These are phyloP conservation scores for Vipera ursinii DNA, from an alignment of 2,797 vertebrate genomes.

Conservation along the genomic window DNA sequence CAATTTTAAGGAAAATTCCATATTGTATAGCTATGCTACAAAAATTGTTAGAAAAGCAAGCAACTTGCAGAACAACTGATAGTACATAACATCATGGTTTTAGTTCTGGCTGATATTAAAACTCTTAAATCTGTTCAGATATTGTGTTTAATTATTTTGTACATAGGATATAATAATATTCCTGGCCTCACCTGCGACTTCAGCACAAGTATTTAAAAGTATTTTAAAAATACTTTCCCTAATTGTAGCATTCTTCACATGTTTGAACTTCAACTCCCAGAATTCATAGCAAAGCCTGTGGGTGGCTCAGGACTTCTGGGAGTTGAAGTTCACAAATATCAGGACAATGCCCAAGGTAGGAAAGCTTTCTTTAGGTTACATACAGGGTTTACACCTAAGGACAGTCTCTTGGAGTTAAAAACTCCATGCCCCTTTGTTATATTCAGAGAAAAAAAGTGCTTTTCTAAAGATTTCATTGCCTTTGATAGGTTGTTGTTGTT, in stretches of 20 bases:
- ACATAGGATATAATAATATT: background rate
- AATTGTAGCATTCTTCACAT: background rate
- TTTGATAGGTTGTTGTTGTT: background rate
- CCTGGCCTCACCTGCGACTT: background rate
- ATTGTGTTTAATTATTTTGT: background rate
- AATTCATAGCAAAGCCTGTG: background rate
- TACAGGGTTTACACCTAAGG: background rate
- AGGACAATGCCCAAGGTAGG: background rate
- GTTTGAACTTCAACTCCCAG: background rate
- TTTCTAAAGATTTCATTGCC: background rate
- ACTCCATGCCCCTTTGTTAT: background rate
- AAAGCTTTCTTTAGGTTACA: background rate
- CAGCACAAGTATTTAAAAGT: background rate
- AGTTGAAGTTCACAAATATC: background rate
- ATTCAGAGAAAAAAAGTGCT: background rate
- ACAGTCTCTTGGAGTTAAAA: background rate
- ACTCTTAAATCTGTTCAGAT: background rate
- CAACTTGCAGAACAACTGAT: background rate
- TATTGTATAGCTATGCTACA: background rate
- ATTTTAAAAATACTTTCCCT: no score
- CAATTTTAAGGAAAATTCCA: background rate
- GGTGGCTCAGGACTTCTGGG: background rate
- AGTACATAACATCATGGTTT: background rate
- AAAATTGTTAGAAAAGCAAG: background rate
- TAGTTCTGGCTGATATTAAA: background rate